phyloP scores from a whole-genome alignment of 2,797 vertebrate genomes.

The Periophthalmus magnuspinnatus region DNA sequence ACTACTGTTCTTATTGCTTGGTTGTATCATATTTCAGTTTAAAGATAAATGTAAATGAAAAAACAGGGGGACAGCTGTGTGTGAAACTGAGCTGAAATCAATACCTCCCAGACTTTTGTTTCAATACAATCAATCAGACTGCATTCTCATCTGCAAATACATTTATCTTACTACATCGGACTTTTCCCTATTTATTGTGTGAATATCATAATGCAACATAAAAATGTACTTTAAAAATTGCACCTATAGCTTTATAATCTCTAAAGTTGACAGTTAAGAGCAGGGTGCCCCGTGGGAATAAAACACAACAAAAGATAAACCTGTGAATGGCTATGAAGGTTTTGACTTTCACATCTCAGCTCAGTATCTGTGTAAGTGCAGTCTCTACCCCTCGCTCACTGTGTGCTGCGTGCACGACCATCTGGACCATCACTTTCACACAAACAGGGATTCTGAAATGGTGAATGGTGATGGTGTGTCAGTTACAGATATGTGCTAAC shows the following conservation, averaged over 20 bases:
- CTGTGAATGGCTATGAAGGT: not conserved
- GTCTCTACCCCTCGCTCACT: not conserved
- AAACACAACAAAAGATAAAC: not conserved
- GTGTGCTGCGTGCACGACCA: not conserved
- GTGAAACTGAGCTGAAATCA: constrained; percentile 8
- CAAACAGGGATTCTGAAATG: not conserved
- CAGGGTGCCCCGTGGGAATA: not conserved
- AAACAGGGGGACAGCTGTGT: not conserved
- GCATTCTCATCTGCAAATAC: not conserved
- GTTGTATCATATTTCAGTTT: not conserved
- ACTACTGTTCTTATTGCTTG: no score
- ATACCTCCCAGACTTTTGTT: not conserved
- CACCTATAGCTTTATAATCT: not conserved
- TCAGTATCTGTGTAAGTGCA: constrained; percentile 1
- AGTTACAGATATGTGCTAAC: not conserved
- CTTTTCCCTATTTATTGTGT: not conserved
- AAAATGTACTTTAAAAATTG: not conserved
- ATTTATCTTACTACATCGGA: not conserved
- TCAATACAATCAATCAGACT: not conserved
- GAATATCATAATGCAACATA: not conserved
- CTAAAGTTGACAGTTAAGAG: not conserved
- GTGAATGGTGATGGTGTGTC: not conserved
- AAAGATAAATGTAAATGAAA: not conserved
- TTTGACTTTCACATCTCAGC: not conserved
- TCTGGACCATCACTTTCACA: constrained; percentile 2